Evolutionary conservation across 1,140 invertebrate genomes (phyloP), one percentile per base, ranked within the genome.

Genomic region (Drosophila subobscura): DNA sequence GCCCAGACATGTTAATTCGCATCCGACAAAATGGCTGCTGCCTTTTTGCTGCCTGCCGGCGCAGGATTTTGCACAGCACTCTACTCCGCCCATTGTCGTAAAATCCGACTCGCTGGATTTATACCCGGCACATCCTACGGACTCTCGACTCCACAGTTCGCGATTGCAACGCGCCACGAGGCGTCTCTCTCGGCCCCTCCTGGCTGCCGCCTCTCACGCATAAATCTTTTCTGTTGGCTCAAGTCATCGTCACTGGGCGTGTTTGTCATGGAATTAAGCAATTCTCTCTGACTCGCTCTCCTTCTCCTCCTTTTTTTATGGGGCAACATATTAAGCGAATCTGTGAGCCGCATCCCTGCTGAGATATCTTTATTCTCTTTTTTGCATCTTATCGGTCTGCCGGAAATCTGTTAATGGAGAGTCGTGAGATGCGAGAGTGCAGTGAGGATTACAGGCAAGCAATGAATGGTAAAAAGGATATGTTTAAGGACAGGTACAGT

Each of bases 1-100:
- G 59, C 65, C 58, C 83, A 86, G 83, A 86, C 83, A 86, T 86
- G 83, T 88, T 88, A 86, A 88, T 86, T 86, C 83, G 79, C 75
- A 72, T 64, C 57, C 73, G 70, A 56, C 72, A 83, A 83, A 83
- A 83, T 79, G 77, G 66, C 77, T 77, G 58, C 58, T 46, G 72
- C 44, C 59, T 61, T 52, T 56, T 27, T 20, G 37, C n/a, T 33
- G 63, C 44, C 63, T 58, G 37, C 40, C 63, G 70, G 61, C 49
- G 72, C 73, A 68, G 72, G 72, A 49, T 41, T 51, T 59, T 37
- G 16, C 41, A 42, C 68, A 54, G 59, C 12, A 37, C 45, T 58
- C 55, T 20, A 20, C 16, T 20, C 16, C 16, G 16, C 16, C 22
- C 55, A 84, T 73, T 67, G 63, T 80, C 81, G 73, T 86, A 86